phyloP scores from a whole-genome alignment of 2,113 vertebrate genomes.

The Tringa solitaria region DNA sequence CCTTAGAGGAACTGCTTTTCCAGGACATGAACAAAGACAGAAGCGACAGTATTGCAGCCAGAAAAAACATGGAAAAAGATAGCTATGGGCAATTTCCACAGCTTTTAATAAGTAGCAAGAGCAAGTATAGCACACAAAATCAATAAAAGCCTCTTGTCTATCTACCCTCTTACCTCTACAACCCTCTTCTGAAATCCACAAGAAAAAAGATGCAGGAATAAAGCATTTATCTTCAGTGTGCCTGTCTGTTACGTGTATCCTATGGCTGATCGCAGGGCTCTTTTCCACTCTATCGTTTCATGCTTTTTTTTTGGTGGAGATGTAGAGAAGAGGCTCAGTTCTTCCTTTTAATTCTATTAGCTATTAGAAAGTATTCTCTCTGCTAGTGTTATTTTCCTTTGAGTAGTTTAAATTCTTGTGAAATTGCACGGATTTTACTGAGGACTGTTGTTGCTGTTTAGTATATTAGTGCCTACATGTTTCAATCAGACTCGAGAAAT shows the following conservation, averaged over 20 bases:
- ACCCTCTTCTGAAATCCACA: not conserved
- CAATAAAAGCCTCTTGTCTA: conserved; percentile 20
- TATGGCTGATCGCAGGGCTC: not conserved
- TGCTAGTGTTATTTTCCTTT: not conserved
- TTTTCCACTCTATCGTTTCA: conserved; percentile 6
- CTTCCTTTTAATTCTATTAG: not conserved
- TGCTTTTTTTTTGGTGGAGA: not conserved
- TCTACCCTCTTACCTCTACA: not conserved
- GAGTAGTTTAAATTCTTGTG: not conserved
- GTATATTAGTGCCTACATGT: not conserved
- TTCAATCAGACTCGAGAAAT: not conserved
- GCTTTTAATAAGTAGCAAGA: conserved; percentile 24
- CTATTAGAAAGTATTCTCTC: not conserved
- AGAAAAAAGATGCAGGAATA: not conserved
- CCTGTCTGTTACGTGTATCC: not conserved
- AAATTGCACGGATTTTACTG: not conserved
- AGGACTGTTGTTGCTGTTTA: not conserved
- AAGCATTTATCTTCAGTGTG: not conserved
- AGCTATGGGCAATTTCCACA: conserved; percentile 22
- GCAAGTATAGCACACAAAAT: conserved; percentile 24
- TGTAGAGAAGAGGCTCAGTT: not conserved
- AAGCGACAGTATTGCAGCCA: not conserved
- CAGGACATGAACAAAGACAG: conserved; percentile 8
- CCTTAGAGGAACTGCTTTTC: conserved; percentile 28
- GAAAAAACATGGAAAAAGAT: conserved; percentile 4